Evolutionary conservation across 2,888 invertebrate species (phyloP).

Genomic region (Zaprionus obscuricornis): DNA sequence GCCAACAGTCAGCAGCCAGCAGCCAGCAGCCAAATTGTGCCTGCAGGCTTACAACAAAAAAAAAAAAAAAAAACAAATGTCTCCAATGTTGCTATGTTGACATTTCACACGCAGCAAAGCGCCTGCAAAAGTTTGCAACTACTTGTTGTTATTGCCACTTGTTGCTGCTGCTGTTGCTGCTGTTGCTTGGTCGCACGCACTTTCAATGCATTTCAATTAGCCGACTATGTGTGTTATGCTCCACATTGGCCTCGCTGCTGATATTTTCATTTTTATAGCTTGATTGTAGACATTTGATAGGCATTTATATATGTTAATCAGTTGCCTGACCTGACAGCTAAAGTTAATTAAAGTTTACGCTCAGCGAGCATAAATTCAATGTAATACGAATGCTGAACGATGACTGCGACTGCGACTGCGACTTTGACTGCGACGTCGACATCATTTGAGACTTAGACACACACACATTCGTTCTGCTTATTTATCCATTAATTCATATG

Average conservation of each 20-base stretch:
- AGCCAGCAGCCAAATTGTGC: conserved; percentile 37
- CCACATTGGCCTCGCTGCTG: conserved; percentile 59
- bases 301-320: conserved; percentile 74
- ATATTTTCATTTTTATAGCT: conserved; percentile 68
- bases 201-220: conserved; percentile 78
- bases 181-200: conserved; percentile 63
- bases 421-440: too few relatives aligned
- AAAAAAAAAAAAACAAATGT: too few relatives aligned
- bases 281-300: conserved; percentile 73
- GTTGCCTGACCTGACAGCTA: conserved; percentile 66
- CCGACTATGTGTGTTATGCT: conserved; percentile 49
- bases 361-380: conserved; percentile 29
- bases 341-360: conserved; percentile 71
- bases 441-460: too few relatives aligned
- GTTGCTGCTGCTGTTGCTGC: conserved; percentile 28
- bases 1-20: too few relatives aligned
- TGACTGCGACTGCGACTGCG: too few relatives aligned
- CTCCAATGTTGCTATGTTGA: conserved; percentile 51
- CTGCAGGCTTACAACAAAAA: too few relatives aligned
- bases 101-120: conserved; percentile 71
- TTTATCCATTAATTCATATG: conserved; percentile 65
- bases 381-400: not conserved
- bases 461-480: conserved; percentile 11
- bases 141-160: conserved; percentile 17
- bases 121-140: conserved; percentile 27